phyloP scores from a whole-genome alignment of 1,140 invertebrate species.

The Uloborus diversus region DNA sequence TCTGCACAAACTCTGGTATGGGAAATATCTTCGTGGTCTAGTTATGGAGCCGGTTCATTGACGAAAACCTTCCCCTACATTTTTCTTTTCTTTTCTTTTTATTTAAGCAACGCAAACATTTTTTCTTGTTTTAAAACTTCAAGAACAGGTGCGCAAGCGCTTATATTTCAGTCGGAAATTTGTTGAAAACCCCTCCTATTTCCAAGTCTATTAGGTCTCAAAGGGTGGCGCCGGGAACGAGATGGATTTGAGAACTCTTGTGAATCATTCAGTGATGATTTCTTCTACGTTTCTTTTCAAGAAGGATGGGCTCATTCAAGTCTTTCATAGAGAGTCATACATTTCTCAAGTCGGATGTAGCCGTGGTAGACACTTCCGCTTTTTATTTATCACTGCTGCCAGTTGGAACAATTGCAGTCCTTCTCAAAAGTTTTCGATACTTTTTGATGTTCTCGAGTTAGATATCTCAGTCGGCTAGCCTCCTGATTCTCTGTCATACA shows the following conservation, averaged over 20 bases:
- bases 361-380: conserved; percentile 15
- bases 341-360: conserved; percentile 20
- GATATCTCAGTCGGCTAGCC: background rate
- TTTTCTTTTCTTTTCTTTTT: too few species aligned
- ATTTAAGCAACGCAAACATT: too few species aligned
- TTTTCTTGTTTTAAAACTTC: too few species aligned
- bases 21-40: too few species aligned
- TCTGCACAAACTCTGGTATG: too few species aligned
- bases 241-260: conserved; percentile 38
- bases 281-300: conserved; percentile 32
- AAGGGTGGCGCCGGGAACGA: conserved; percentile 4
- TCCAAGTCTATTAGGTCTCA: background rate
- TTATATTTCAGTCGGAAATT: too few species aligned
- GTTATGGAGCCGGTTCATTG: too few species aligned
- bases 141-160: too few species aligned
- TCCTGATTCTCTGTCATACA: conserved; percentile 1
- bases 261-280: conserved; percentile 36
- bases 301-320: conserved; percentile 20
- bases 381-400: conserved; percentile 44
- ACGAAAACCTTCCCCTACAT: too few species aligned
- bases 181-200: background rate
- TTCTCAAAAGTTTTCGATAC: conserved; percentile 12
- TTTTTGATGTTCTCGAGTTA: background rate
- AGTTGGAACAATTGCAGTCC: conserved; percentile 32
- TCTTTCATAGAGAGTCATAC: conserved; percentile 23